phyloP scores from a whole-genome alignment of 1,140 invertebrate genomes.

The Drosophila mojavensis region DNA sequence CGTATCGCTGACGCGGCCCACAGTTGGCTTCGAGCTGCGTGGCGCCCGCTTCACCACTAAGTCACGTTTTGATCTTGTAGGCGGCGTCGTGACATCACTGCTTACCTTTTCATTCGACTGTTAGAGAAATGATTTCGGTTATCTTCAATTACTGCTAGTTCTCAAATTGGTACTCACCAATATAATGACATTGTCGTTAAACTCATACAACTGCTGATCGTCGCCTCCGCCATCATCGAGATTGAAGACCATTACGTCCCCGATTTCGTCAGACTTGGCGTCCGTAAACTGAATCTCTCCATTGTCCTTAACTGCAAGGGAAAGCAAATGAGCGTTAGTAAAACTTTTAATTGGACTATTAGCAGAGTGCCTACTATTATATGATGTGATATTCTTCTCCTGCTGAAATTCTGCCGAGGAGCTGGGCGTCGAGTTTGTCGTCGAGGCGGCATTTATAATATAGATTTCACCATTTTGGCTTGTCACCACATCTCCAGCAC shows the following conservation, averaged over 20 bases:
- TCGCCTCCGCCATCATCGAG: constrained; percentile 46
- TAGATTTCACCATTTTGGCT: constrained; percentile 61
- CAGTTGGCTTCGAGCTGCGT: neutral
- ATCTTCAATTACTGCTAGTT: neutral
- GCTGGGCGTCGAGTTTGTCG: constrained; percentile 13
- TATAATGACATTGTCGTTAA: constrained; percentile 63
- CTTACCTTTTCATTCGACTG: constrained; percentile 50
- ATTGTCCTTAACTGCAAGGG: constrained; percentile 63
- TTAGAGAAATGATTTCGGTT: neutral
- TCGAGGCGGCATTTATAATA: constrained; percentile 56
- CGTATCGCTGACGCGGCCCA: constrained; percentile 61
- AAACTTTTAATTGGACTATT: neutral
- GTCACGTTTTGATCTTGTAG: constrained; percentile 28
- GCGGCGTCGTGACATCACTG: neutral
- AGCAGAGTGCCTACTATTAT: constrained; percentile 59
- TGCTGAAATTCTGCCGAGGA: constrained; percentile 46
- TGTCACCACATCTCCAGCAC: constrained; percentile 33
- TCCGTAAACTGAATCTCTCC: constrained; percentile 75
- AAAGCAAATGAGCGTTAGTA: neutral
- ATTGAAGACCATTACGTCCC: constrained; percentile 79
- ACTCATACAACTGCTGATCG: constrained; percentile 55
- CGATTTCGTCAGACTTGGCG: constrained; percentile 42
- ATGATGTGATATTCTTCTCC: constrained; percentile 62
- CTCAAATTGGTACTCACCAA: constrained; percentile 26
- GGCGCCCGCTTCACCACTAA: constrained; percentile 48